Percentiles rank a stretch among this genome's conserved stretches.
Evolutionary conservation across 2,797 vertebrate genomes (phyloP).

Genomic region (Astyanax mexicanus): DNA sequence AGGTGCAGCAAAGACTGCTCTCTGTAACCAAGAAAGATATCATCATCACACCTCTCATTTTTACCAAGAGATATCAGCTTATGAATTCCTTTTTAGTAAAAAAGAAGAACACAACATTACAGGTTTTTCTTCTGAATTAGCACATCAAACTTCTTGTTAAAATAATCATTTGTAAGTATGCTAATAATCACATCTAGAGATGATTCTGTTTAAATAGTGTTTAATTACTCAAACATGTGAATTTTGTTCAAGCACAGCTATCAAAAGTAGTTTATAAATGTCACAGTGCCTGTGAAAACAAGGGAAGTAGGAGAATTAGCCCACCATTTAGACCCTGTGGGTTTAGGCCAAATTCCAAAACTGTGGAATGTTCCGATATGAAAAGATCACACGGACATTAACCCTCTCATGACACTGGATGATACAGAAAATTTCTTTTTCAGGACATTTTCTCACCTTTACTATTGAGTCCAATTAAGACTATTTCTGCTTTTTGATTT

Average conservation of each 20-base stretch:
- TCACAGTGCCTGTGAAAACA: not conserved
- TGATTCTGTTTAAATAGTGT: not conserved
- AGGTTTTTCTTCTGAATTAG: too few species aligned
- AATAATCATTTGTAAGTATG: not conserved
- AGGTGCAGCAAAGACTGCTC: not conserved
- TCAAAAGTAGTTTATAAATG: not conserved
- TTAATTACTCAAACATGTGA: conserved; percentile 2
- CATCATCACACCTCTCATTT: too few species aligned
- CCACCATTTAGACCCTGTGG: not conserved
- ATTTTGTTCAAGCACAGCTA: not conserved
- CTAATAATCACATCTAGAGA: conserved; percentile 8
- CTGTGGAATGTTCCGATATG: conserved; percentile 32
- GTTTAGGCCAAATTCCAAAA: not conserved
- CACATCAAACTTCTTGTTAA: not conserved
- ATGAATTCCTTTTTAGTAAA: too few species aligned
- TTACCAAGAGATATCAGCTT: too few species aligned
- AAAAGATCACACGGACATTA: conserved; percentile 48
- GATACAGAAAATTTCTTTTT: conserved; percentile 6
- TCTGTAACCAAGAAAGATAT: not conserved
- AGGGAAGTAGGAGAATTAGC: not conserved
- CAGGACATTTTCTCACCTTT: too few species aligned
- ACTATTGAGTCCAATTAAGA: too few species aligned
- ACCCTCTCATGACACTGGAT: conserved; percentile 23
- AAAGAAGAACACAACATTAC: too few species aligned
- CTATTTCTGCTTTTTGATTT: too few species aligned